A percentile compares a stretch with the other conserved stretches of the same genome.
phyloP scores from a whole-genome alignment of 1,140 invertebrate genomes.

The Palaemon carinicauda region DNA sequence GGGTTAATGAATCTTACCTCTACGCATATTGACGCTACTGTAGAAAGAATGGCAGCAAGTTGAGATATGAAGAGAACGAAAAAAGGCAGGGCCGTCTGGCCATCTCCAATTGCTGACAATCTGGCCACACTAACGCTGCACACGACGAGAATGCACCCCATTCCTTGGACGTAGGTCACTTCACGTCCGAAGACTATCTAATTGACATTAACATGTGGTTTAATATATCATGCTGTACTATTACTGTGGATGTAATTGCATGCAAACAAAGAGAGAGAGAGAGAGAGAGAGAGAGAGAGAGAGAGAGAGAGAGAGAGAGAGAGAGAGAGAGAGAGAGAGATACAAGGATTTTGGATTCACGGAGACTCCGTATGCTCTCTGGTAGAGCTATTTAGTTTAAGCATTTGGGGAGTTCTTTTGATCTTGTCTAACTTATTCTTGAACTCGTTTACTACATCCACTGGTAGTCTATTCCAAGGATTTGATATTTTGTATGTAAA shows the following conservation, averaged over 20 bases:
- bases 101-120: background rate
- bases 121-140: slow-evolving; percentile 11
- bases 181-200: slow-evolving; percentile 33
- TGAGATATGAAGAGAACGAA: slow-evolving; percentile 14
- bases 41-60: slow-evolving; percentile 16
- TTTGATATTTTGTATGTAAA: too few species aligned
- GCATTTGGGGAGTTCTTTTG: too few species aligned
- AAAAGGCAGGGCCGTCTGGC: background rate
- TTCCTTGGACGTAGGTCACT: background rate
- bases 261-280: background rate
- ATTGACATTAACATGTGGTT: background rate
- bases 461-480: too few species aligned
- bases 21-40: slow-evolving; percentile 16
- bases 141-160: slow-evolving; percentile 32
- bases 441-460: too few species aligned
- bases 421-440: too few species aligned
- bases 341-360: too few species aligned
- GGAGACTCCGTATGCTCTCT: too few species aligned
- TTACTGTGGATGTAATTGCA: too few species aligned
- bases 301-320: background rate
- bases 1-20: slow-evolving; percentile 3
- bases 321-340: background rate
- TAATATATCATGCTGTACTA: background rate
- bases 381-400: too few species aligned
- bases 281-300: background rate